These are phyloP conservation scores for Parazoanthus swiftii DNA, from an alignment of 92 coral and sea anemone species.

Conservation along the genomic window DNA sequence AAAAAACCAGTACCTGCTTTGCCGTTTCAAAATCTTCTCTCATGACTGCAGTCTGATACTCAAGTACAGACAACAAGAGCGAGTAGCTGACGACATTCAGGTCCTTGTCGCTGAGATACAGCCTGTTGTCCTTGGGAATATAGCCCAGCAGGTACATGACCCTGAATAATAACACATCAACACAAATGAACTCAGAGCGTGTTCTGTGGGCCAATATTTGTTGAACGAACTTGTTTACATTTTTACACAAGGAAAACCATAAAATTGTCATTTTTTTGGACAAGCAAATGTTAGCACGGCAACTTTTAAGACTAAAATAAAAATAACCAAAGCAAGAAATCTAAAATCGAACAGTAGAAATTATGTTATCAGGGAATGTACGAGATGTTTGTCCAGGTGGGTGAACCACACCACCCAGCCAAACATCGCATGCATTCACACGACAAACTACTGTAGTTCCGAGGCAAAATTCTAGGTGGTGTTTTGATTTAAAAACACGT, in stretches of 20 bases:
- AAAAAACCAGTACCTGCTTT: conserved; percentile 70
- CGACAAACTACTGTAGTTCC: no score
- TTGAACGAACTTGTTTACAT: no score
- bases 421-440: no score
- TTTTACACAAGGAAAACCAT: background rate
- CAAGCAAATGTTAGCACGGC: background rate
- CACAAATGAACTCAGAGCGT: background rate
- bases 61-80: conserved; percentile 86
- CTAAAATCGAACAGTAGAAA: background rate
- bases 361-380: no score
- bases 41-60: conserved; percentile 99
- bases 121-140: conserved; percentile 95
- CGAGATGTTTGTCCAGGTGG: no score
- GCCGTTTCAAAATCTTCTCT: conserved; percentile 99
- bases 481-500: no score
- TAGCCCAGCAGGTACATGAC: conserved; percentile 94
- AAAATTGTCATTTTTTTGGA: background rate
- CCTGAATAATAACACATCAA: conserved; percentile 43
- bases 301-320: background rate
- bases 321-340: no score
- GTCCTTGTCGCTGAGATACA: conserved; percentile 93
- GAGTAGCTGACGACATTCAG: conserved; percentile 93
- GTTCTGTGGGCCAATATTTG: background rate
- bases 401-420: no score
- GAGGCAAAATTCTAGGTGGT: no score